phyloP scores from a whole-genome alignment of 2,888 invertebrate genomes.

The Apamea anceps region DNA sequence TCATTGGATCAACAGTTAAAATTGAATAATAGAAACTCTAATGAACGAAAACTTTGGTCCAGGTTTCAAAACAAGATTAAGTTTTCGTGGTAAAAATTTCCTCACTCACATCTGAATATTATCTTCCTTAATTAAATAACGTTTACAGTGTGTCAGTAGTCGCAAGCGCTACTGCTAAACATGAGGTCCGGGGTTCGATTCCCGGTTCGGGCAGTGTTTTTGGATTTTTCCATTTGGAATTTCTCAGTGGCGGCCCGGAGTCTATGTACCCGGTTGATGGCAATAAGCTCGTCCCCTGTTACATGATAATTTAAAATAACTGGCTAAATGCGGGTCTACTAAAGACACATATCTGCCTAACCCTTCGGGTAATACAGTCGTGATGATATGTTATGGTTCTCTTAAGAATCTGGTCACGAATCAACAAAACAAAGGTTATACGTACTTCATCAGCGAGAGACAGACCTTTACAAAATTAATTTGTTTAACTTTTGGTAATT shows the following conservation, averaged over 20 bases:
- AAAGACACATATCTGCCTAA: not conserved
- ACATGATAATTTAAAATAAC: not conserved
- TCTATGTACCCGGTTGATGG: not conserved
- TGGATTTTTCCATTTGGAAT: not conserved
- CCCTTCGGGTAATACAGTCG: not conserved
- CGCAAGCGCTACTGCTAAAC: not conserved
- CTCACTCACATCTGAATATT: constrained; percentile 12
- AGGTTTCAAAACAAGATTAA: constrained; percentile 26
- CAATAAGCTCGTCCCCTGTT: not conserved
- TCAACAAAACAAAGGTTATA: constrained; percentile 46
- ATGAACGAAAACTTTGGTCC: constrained; percentile 41
- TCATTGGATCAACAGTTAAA: constrained; percentile 31
- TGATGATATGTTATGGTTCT: not conserved
- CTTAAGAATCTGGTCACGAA: constrained; percentile 40
- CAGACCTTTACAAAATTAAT: constrained; percentile 61
- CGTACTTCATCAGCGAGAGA: constrained; percentile 42
- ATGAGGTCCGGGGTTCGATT: not conserved
- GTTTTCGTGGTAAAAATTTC: not conserved
- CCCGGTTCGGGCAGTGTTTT: no score
- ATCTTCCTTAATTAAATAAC: constrained; percentile 1
- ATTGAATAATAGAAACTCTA: constrained; percentile 37
- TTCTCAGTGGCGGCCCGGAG: not conserved
- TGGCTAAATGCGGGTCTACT: not conserved
- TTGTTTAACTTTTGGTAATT: constrained; percentile 62
- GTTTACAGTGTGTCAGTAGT: not conserved